These are phyloP conservation scores for Lathronympha strigana DNA, from an alignment of 2,888 invertebrate genomes.

Conservation along the genomic window DNA sequence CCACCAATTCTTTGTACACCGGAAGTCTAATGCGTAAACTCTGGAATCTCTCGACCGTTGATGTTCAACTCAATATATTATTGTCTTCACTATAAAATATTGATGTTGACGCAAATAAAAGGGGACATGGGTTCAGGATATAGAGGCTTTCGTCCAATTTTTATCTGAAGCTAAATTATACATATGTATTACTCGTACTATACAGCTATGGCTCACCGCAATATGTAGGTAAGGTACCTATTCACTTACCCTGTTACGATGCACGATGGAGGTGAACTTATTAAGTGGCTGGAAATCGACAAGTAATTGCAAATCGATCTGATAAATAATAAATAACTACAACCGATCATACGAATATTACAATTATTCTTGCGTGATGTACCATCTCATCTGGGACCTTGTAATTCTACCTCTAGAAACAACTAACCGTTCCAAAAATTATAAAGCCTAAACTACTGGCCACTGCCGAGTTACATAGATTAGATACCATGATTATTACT, in stretches of 20 bases:
- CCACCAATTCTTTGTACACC: conserved; percentile 54
- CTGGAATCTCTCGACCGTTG: conserved; percentile 55
- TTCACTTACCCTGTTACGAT: too few relatives aligned
- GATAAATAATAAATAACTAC: too few relatives aligned
- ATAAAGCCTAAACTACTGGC: too few relatives aligned
- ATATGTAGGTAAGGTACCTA: too few relatives aligned
- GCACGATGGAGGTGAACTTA: too few relatives aligned
- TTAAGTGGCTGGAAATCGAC: too few relatives aligned
- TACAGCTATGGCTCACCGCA: too few relatives aligned
- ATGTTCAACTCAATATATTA: conserved; percentile 20
- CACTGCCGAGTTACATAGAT: too few relatives aligned
- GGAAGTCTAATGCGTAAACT: conserved; percentile 61
- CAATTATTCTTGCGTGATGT: conserved; percentile 2
- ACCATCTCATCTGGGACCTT: conserved; percentile 16
- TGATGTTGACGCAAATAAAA: background rate
- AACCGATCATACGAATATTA: background rate
- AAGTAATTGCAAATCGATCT: too few relatives aligned
- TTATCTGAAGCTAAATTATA: too few relatives aligned
- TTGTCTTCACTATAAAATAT: background rate
- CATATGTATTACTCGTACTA: too few relatives aligned
- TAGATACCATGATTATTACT: background rate
- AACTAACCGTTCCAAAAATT: background rate
- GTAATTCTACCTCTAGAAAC: background rate
- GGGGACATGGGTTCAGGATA: background rate
- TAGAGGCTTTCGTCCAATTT: background rate